These are phyloP conservation scores for Musca vetustissima DNA, from an alignment of 1,140 invertebrate genomes.

Conservation along the genomic window DNA sequence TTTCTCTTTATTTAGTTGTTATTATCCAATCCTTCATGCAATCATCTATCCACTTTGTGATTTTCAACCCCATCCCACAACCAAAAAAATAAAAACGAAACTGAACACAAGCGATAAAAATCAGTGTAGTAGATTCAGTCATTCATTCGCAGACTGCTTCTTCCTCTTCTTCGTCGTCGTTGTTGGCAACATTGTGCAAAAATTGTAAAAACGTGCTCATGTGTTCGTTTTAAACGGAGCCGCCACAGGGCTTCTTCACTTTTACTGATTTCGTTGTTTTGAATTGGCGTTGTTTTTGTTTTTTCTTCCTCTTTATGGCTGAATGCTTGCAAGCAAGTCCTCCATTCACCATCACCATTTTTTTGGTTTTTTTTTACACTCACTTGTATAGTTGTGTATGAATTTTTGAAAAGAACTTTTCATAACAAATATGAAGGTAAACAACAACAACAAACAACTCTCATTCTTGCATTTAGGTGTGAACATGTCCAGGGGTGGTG, in stretches of 20 bases:
- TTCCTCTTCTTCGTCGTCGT: background rate
- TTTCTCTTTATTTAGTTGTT: no score
- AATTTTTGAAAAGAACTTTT: no score
- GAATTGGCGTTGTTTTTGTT: background rate
- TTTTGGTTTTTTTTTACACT: background rate
- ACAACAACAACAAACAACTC: no score
- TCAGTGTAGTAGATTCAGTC: constrained; percentile 8
- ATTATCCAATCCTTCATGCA: background rate
- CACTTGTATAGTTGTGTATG: no score
- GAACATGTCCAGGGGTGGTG: no score
- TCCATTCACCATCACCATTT: no score
- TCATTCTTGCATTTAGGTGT: no score
- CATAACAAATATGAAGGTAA: no score
- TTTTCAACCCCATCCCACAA: no score
- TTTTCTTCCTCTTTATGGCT: no score
- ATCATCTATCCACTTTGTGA: constrained; percentile 13
- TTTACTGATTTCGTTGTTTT: background rate
- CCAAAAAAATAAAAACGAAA: no score
- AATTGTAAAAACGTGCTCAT: constrained; percentile 8
- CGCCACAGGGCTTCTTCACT: constrained; percentile 6
- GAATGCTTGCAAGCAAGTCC: no score
- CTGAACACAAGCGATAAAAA: constrained; percentile 6
- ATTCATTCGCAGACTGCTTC: background rate
- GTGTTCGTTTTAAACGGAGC: constrained; percentile 16
- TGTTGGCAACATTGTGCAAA: background rate